A percentile compares a stretch with the other conserved stretches of the same genome.
These are phyloP conservation scores for Deilephila porcellus DNA, from an alignment of 2,888 invertebrate genomes.

Conservation along the genomic window DNA sequence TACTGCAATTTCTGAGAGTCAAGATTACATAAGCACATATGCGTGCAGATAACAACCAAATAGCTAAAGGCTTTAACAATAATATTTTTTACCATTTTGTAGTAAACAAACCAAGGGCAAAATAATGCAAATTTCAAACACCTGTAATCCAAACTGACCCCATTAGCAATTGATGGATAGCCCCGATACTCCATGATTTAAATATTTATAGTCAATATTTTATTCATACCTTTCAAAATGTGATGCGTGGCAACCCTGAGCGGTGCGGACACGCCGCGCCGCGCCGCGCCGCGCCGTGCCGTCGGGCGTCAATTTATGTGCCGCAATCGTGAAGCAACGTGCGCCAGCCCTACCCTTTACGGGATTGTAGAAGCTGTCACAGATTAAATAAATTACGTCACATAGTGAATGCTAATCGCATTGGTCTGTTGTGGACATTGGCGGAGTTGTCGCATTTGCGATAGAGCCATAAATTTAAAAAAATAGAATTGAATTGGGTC, in stretches of 20 bases:
- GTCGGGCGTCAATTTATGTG: slow-evolving; percentile 35
- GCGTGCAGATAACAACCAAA: no score
- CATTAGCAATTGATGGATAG: slow-evolving; percentile 18
- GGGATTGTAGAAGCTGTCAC: slow-evolving; percentile 30
- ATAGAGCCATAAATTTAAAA: no score
- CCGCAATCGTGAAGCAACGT: slow-evolving; percentile 35
- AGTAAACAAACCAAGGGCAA: not conserved
- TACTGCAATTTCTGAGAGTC: not conserved
- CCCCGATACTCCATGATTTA: slow-evolving; percentile 8
- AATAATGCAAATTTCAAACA: slow-evolving; percentile 16
- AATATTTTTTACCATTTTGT: not conserved
- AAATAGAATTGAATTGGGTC: no score
- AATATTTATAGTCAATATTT: slow-evolving; percentile 31
- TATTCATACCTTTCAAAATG: slow-evolving; percentile 30
- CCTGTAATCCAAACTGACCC: not conserved
- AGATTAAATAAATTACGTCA: slow-evolving; percentile 29
- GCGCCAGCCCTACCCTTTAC: slow-evolving; percentile 35
- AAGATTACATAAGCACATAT: not conserved
- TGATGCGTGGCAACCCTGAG: slow-evolving; percentile 35
- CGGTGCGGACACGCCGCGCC: slow-evolving; percentile 15
- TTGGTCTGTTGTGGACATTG: not conserved
- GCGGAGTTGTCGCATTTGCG: no score
- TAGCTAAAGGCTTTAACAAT: no score
- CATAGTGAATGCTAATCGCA: slow-evolving; percentile 4
- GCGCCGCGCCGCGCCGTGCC: slow-evolving; percentile 24